These are phyloP conservation scores for Sminthurinus aureus DNA, from an alignment of 2,888 invertebrate species.

Conservation along the genomic window DNA sequence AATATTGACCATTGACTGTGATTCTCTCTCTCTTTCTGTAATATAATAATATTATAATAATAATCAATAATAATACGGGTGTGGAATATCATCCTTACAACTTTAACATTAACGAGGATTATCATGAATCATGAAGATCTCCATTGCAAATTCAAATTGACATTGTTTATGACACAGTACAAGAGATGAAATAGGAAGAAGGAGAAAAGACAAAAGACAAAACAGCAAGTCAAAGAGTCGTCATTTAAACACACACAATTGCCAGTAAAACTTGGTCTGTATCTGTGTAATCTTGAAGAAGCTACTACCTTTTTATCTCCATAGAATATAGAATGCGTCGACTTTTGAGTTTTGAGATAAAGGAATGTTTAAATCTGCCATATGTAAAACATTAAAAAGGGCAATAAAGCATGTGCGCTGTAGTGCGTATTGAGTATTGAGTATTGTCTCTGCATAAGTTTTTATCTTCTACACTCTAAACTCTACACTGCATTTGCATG, in stretches of 20 bases:
- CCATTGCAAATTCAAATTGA: slow-evolving; percentile 12
- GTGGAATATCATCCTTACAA: neutral
- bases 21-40: too few species aligned
- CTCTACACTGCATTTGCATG: too few species aligned
- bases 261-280: too few species aligned
- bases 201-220: neutral
- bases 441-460: too few species aligned
- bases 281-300: too few species aligned
- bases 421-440: neutral
- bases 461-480: too few species aligned
- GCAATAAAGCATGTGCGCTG: neutral
- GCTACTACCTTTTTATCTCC: too few species aligned
- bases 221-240: neutral
- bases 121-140: slow-evolving; percentile 15
- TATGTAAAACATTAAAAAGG: neutral
- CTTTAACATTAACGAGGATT: too few species aligned
- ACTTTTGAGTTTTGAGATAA: neutral
- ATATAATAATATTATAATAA: slow-evolving; percentile 15
- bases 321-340: neutral
- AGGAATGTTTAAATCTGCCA: neutral
- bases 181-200: slow-evolving; percentile 16
- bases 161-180: slow-evolving; percentile 24
- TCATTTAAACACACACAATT: neutral
- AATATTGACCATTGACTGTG: too few species aligned
- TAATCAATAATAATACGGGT: neutral